Conservation (phyloP, 64 coral and sea anemone genomes). For the Orbicella faveolata region DNA sequence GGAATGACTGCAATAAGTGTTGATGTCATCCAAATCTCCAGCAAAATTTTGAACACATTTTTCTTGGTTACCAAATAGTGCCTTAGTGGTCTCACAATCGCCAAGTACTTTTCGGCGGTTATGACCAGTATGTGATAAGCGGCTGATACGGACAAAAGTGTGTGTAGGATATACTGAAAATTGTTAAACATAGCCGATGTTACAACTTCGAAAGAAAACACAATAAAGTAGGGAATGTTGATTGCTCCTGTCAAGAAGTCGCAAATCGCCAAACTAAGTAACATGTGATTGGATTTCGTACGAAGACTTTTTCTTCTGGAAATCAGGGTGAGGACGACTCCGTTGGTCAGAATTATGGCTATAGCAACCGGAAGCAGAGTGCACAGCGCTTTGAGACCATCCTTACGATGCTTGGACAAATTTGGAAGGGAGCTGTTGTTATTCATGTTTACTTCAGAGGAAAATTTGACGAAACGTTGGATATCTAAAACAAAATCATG, state of each 20-base stretch:
- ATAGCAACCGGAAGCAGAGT: conserved; percentile 47
- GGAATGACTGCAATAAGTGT: not conserved
- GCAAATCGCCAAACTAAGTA: conserved; percentile 58
- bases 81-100: not conserved
- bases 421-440: not conserved
- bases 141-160: not conserved
- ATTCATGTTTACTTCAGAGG: not conserved
- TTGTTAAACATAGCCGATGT: too few species aligned
- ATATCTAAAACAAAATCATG: too few species aligned
- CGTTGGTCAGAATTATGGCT: conserved; percentile 44
- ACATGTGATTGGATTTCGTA: conserved; percentile 53
- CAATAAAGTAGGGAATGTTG: conserved; percentile 38
- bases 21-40: not conserved
- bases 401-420: not conserved
- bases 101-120: not conserved
- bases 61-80: not conserved
- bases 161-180: not conserved
- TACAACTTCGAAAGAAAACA: not conserved
- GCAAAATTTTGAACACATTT: not conserved
- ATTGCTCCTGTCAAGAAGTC: conserved; percentile 67
- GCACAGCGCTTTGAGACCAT: not conserved
- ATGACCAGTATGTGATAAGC: not conserved
- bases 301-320: conserved; percentile 20
- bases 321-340: conserved; percentile 50
- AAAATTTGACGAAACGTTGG: too few species aligned